Evolutionary conservation across 2,113 vertebrate species (phyloP).

Genomic region (Spermophilus dauricus): DNA sequence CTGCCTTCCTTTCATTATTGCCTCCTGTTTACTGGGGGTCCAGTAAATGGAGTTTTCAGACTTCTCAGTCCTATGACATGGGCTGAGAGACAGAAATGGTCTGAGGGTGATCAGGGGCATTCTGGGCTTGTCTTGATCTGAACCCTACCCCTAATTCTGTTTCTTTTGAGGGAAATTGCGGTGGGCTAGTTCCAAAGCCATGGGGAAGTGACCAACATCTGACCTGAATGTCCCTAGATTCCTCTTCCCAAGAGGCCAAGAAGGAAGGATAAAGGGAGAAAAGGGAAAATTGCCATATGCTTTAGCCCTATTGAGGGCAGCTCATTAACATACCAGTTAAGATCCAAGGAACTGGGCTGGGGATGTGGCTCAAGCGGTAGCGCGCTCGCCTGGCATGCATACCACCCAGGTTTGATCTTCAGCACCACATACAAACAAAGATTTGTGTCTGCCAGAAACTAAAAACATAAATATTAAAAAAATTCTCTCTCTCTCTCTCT

Average conservation of each 20-base stretch:
- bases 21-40: neutral
- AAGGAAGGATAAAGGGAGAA: neutral
- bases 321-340: neutral
- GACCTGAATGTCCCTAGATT: neutral
- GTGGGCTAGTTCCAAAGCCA: neutral
- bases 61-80: rapidly evolving
- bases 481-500: no score
- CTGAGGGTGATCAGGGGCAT: neutral
- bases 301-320: neutral
- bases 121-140: neutral
- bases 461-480: no score
- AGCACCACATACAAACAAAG: no score
- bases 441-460: no score
- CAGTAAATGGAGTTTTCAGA: neutral
- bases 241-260: neutral
- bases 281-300: neutral
- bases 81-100: neutral
- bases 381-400: no score
- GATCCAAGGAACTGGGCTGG: neutral
- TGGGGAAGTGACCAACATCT: neutral
- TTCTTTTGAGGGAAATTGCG: neutral
- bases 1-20: neutral
- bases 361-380: no score
- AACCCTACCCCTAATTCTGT: neutral
- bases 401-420: no score